Conservation (phyloP, 2,888 invertebrate genomes). For the Callimorpha dominula region DNA sequence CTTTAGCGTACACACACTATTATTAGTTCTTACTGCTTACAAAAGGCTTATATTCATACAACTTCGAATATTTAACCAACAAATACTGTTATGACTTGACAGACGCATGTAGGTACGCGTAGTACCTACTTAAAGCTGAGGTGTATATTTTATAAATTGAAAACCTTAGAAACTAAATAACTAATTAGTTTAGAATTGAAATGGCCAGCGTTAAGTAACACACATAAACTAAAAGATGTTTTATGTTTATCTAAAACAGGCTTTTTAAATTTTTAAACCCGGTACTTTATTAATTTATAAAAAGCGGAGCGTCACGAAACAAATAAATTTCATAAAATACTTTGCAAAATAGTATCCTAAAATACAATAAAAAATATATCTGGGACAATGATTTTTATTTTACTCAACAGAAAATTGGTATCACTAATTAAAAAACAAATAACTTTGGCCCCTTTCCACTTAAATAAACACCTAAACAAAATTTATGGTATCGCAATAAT, state of each 20-base stretch:
- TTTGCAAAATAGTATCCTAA: background rate
- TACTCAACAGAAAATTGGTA: slow-evolving; percentile 23
- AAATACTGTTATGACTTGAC: too few species aligned
- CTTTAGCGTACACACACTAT: too few species aligned
- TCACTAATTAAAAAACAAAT: slow-evolving; percentile 46
- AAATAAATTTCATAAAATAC: background rate
- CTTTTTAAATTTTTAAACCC: background rate
- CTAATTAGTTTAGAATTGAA: too few species aligned
- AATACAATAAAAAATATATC: background rate
- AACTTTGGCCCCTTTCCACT: slow-evolving; percentile 33
- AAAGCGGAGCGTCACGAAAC: background rate
- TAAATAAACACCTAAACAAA: slow-evolving; percentile 37
- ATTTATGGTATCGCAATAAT: slow-evolving; percentile 31
- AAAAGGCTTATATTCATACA: too few species aligned
- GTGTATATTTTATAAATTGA: too few species aligned
- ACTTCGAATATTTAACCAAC: too few species aligned
- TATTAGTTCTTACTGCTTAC: background rate
- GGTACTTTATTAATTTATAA: background rate
- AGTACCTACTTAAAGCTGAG: too few species aligned
- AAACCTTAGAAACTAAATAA: too few species aligned
- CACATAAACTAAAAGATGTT: too few species aligned
- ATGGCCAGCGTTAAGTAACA: too few species aligned
- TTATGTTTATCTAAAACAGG: too few species aligned
- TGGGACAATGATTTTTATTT: background rate
- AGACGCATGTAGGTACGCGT: background rate